A percentile compares a stretch with the other conserved stretches of the same genome.
These are phyloP conservation scores for Rhopilema esculentum DNA, from an alignment of 30 jellyfish, hydroid and myxozoan genomes.

Conservation along the genomic window DNA sequence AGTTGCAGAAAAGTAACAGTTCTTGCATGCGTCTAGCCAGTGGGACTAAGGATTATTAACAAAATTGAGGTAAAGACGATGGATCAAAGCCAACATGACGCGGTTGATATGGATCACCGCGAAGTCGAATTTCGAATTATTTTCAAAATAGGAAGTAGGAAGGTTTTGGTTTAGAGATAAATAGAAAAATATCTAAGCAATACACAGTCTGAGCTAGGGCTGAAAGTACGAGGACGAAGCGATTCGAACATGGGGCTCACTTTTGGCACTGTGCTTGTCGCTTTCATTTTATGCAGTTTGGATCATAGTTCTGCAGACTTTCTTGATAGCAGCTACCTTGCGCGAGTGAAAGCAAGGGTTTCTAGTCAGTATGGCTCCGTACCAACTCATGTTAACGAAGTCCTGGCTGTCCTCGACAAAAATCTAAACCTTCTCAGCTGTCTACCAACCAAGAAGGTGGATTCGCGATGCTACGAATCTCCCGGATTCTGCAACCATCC, in stretches of 20 bases:
- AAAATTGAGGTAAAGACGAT: too few species aligned
- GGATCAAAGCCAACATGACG: too few species aligned
- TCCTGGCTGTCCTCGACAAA: constrained; percentile 47
- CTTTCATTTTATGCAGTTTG: not conserved
- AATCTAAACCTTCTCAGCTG: constrained; percentile 48
- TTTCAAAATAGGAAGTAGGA: not conserved
- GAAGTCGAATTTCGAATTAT: too few species aligned
- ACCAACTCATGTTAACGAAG: constrained; percentile 23
- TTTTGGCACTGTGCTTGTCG: not conserved
- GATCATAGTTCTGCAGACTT: constrained; percentile 3
- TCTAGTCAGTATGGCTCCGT: constrained; percentile 18
- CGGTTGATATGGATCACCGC: too few species aligned
- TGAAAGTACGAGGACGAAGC: not conserved
- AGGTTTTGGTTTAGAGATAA: not conserved
- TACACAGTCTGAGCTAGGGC: not conserved
- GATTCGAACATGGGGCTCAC: not conserved
- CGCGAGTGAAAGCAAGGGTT: constrained; percentile 21
- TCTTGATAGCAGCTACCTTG: constrained; percentile 18
- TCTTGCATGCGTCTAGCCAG: too few species aligned
- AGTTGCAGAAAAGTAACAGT: too few species aligned
- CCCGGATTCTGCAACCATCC: constrained; percentile 59
- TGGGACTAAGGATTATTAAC: too few species aligned
- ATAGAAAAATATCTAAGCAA: not conserved
- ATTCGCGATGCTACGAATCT: constrained; percentile 46
- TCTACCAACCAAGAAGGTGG: constrained; percentile 51